These are phyloP conservation scores for Euglossa dilemma DNA, from an alignment of 1,140 invertebrate species.

Conservation along the genomic window DNA sequence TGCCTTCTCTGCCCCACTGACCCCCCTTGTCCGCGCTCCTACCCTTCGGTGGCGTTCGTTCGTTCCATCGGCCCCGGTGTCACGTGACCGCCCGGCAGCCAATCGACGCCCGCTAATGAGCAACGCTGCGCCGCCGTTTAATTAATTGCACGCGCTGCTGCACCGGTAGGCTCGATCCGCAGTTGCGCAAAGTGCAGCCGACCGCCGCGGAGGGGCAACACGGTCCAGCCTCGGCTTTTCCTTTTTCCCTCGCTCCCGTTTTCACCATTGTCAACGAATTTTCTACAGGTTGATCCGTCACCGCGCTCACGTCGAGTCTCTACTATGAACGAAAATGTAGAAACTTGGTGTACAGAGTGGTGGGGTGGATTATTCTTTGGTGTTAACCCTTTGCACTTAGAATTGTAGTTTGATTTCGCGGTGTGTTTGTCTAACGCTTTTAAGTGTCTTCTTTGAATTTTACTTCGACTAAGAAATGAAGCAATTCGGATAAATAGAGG, in stretches of 20 bases:
- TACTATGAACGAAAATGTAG: too few relatives aligned
- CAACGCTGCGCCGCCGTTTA: constrained; percentile 63
- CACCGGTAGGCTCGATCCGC: constrained; percentile 53
- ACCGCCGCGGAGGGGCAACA: neutral
- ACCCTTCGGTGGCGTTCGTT: constrained; percentile 52
- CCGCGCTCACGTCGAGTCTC: too few relatives aligned
- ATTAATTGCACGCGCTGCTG: constrained; percentile 64
- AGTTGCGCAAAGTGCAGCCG: constrained; percentile 59
- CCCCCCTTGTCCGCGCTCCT: constrained; percentile 72
- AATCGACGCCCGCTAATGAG: constrained; percentile 70
- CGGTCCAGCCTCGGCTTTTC: too few relatives aligned
- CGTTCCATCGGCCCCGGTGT: constrained; percentile 53
- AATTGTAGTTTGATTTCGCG: too few relatives aligned
- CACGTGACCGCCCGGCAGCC: constrained; percentile 68
- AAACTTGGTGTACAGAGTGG: too few relatives aligned
- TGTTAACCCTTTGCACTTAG: too few relatives aligned
- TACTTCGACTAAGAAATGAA: too few relatives aligned
- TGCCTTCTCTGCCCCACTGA: constrained; percentile 61
- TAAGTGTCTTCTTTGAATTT: too few relatives aligned
- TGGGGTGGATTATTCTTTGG: too few relatives aligned
- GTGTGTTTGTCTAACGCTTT: too few relatives aligned
- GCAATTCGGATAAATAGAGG: too few relatives aligned
- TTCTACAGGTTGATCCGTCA: too few relatives aligned
- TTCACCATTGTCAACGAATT: constrained; percentile 2
- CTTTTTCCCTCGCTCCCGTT: neutral